Conservation (phyloP, 1,140 invertebrate species). For the Drosophila lini region DNA sequence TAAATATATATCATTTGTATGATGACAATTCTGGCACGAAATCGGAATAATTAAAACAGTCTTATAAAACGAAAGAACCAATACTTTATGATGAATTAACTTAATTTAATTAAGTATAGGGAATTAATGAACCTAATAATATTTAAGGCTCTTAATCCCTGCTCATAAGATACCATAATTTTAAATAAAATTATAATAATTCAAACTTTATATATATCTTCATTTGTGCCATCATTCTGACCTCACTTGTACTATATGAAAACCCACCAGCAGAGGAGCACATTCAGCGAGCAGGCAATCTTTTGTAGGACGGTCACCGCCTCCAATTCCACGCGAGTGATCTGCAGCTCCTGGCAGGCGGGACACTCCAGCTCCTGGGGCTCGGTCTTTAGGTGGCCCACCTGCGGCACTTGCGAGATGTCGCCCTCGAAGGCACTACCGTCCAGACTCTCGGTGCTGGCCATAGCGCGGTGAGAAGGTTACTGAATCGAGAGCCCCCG, state of each 20-base stretch:
- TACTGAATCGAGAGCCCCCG: slow-evolving; percentile 39
- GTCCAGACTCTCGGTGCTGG: slow-evolving; percentile 71
- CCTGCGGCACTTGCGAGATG: slow-evolving; percentile 62
- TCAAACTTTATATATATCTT: not conserved
- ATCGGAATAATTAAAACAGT: not conserved
- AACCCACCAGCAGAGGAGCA: slow-evolving; percentile 71
- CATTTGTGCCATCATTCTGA: not conserved
- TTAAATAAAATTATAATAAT: not conserved
- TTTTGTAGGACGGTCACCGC: slow-evolving; percentile 67
- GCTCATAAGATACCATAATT: not conserved
- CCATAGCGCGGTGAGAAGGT: slow-evolving; percentile 59
- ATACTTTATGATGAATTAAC: not conserved
- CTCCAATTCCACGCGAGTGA: slow-evolving; percentile 58
- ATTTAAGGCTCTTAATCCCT: not conserved
- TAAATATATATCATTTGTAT: no score
- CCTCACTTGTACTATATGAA: not conserved
- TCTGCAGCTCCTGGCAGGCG: slow-evolving; percentile 59
- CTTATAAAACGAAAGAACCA: not conserved
- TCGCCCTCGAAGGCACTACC: slow-evolving; percentile 58
- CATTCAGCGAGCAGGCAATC: slow-evolving; percentile 61
- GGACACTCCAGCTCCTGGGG: slow-evolving; percentile 75
- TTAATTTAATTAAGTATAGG: no score
- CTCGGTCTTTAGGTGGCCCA: slow-evolving; percentile 65
- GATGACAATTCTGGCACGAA: not conserved
- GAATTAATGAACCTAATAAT: not conserved